Conservation (phyloP, 2,888 invertebrate genomes). For the Oxytorus armatus region DNA sequence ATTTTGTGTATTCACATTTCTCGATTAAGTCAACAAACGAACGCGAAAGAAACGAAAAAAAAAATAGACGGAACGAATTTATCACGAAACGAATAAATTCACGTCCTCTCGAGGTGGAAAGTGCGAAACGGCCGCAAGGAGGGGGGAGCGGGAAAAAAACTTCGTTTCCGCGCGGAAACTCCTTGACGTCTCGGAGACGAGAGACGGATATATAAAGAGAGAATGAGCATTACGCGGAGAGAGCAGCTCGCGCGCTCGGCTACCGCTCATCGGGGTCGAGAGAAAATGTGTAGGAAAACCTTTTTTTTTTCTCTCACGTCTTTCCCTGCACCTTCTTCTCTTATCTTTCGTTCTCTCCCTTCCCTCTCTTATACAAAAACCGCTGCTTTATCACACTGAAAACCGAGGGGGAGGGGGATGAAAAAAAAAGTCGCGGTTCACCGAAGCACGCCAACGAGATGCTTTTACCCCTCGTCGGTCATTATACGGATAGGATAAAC, state of each 20-base stretch:
- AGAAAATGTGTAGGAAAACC: slow-evolving; percentile 62
- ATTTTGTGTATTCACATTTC: slow-evolving; percentile 14
- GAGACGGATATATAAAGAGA: slow-evolving; percentile 20
- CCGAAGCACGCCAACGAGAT: slow-evolving; percentile 31
- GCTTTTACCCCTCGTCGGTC: slow-evolving; percentile 37
- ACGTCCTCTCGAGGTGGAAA: slow-evolving; percentile 8
- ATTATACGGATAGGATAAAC: slow-evolving; percentile 19
- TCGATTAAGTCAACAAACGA: slow-evolving; percentile 19
- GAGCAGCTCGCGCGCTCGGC: too few relatives aligned
- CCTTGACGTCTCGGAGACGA: slow-evolving; percentile 43
- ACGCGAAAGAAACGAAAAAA: slow-evolving; percentile 37
- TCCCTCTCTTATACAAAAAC: not conserved
- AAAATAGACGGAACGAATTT: slow-evolving; percentile 61
- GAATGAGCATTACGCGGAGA: slow-evolving; percentile 43
- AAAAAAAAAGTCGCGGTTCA: slow-evolving; percentile 40
- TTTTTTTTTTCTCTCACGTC: slow-evolving; percentile 52
- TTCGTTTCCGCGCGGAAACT: slow-evolving; percentile 64
- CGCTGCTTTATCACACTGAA: slow-evolving; percentile 28
- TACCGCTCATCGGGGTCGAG: slow-evolving; percentile 41
- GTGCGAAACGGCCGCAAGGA: slow-evolving; percentile 10
- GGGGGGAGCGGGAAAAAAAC: slow-evolving; percentile 40
- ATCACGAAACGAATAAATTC: slow-evolving; percentile 39
- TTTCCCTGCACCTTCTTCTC: slow-evolving; percentile 17
- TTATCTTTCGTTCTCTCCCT: not conserved
- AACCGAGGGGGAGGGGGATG: slow-evolving; percentile 8